Evolutionary conservation across 2,888 invertebrate genomes (phyloP), one percentile per base, ranked within the genome.

Genomic region (Lysandra coridon): DNA sequence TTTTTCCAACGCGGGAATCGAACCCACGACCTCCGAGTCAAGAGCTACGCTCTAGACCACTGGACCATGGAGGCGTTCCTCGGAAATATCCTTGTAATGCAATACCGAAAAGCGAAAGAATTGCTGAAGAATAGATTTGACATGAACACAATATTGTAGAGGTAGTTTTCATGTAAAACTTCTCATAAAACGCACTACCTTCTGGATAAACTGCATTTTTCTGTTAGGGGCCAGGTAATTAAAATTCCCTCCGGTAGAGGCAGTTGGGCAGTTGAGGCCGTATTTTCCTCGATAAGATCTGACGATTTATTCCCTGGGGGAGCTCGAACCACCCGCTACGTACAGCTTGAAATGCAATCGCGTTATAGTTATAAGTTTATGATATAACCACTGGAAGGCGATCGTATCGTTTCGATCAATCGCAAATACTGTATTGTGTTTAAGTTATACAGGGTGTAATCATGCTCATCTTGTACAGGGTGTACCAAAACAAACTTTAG

Each of bases 261-360:
- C 86, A 87, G 87, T 88, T 88, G 91, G 92, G 91, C 92, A 92
- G 91, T 93, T 87, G 87, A 89, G 87, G 88, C 89, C 92, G 93
- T 94, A 93, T 93, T 92, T 94, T 90, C 91, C 87, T 82, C 88
- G 94, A 94, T 94, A 93, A 89, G 86, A 94, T 94, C 94, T 91
- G 92, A 93, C 93, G 93, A 94, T 94, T 94, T 94, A 94, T 93
- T 53, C 76, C 33, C 17, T 14, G 93, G 93, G 92, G 88, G 84
- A 90, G 90, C 92, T 91, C 93, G 88, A 91, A 89, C 84, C 88
- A 87, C 88, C 87, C 88, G 85, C 83, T 83, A 80, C 80, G 90
- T 89, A 91, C 86, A 83, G 82, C 84, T 83, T 85, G 80, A 88
- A 88, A 84, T 84, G 83, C 64, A 64, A 64, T 64, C 10, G 33